Evolutionary conservation across 2,113 vertebrate genomes (phyloP).

Genomic region (Pollimyrus isidori): DNA sequence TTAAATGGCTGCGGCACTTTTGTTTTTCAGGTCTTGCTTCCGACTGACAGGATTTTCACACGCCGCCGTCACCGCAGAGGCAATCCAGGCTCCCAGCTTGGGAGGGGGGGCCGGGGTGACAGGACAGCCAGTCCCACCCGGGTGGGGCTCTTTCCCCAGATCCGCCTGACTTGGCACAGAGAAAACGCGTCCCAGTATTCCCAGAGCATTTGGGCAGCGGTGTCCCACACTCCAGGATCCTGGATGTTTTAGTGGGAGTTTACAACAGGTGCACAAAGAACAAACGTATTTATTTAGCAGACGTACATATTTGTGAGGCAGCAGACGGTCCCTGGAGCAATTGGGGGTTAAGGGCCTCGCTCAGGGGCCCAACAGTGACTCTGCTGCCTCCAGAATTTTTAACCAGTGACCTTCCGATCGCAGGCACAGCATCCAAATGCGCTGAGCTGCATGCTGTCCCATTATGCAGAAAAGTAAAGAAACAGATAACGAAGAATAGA

Average conservation of each 20-base stretch:
- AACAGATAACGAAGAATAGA: background rate
- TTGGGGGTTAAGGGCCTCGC: background rate
- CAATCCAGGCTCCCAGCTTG: background rate
- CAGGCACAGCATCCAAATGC: background rate
- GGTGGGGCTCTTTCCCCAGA: background rate
- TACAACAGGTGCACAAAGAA: background rate
- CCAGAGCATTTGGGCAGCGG: background rate
- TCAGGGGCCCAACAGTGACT: background rate
- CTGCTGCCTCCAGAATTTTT: background rate
- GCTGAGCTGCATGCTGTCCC: background rate
- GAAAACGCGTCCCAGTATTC: background rate
- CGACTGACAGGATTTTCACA: background rate
- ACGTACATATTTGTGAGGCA: background rate
- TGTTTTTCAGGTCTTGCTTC: conserved; percentile 21
- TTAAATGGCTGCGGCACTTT: conserved; percentile 56
- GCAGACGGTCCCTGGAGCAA: background rate
- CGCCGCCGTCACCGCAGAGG: background rate
- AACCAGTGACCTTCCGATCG: background rate
- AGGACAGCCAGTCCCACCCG: background rate
- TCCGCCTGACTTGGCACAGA: background rate
- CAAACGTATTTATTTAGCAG: background rate
- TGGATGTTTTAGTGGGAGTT: background rate
- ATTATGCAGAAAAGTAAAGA: background rate
- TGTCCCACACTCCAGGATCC: background rate
- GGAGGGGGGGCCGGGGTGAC: background rate